A percentile compares a stretch with the other conserved stretches of the same genome.
These are phyloP conservation scores for Equus quagga DNA, from an alignment of 2,113 vertebrate species.

Conservation along the genomic window DNA sequence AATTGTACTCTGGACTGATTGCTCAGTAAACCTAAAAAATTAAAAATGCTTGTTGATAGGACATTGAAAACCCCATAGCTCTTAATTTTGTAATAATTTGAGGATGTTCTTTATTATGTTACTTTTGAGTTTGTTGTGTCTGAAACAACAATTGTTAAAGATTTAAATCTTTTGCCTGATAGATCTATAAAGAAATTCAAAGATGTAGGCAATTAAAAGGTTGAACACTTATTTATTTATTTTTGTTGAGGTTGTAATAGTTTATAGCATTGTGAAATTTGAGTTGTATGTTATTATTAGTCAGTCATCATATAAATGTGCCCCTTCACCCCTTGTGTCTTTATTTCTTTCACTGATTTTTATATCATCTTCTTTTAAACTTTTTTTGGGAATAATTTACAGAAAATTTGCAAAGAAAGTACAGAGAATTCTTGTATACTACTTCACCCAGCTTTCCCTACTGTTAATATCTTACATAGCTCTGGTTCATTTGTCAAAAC, in stretches of 20 bases:
- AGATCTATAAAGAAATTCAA: not conserved
- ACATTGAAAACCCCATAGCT: not conserved
- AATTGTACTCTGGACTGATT: not conserved
- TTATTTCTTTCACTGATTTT: conserved; percentile 73
- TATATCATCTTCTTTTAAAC: conserved; percentile 72
- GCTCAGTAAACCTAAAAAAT: not conserved
- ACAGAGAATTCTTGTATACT: not conserved
- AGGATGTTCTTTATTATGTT: not conserved
- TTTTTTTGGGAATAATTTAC: not conserved
- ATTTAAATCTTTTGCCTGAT: not conserved
- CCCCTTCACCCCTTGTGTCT: too few relatives aligned
- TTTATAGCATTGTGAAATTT: too few relatives aligned
- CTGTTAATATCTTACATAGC: not conserved
- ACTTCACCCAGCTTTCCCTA: not conserved
- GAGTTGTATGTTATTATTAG: too few relatives aligned
- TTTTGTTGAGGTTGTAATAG: too few relatives aligned
- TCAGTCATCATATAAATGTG: too few relatives aligned
- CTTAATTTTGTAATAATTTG: not conserved
- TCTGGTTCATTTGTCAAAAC: too few relatives aligned
- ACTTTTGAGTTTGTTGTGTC: not conserved
- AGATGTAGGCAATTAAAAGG: not conserved
- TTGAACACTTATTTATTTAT: not conserved
- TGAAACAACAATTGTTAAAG: not conserved
- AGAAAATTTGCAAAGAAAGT: not conserved
- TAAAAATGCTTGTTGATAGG: not conserved